These are phyloP conservation scores for Trematomus bernacchii DNA, from an alignment of 2,797 vertebrate species.

Conservation along the genomic window DNA sequence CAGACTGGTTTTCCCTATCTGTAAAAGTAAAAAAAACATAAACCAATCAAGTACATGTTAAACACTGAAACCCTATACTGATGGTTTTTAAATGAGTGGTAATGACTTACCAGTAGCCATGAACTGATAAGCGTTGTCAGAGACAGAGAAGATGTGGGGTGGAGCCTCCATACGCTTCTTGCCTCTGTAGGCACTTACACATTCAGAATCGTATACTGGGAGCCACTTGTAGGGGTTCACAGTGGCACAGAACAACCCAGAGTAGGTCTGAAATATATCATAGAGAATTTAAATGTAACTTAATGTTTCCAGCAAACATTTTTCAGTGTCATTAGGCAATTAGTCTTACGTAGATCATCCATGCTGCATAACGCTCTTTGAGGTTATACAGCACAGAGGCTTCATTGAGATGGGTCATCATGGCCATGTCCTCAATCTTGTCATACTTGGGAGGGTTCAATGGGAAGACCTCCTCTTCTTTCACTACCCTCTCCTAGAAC, in stretches of 20 bases:
- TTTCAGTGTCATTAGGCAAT: constrained; percentile 43
- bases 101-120: constrained; percentile 79
- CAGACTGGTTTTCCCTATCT: constrained; percentile 91
- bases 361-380: constrained; percentile 89
- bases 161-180: constrained; percentile 93
- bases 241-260: constrained; percentile 76
- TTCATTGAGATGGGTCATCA: constrained; percentile 85
- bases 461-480: constrained; percentile 84
- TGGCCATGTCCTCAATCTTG: constrained; percentile 85
- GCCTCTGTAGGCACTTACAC: constrained; percentile 88
- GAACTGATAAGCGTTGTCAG: constrained; percentile 91
- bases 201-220: constrained; percentile 87
- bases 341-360: constrained; percentile 87
- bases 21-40: constrained; percentile 10
- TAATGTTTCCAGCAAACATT: background rate
- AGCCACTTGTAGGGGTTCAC: constrained; percentile 88
- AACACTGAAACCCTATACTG: too few relatives aligned
- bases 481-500: constrained; percentile 84
- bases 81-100: background rate
- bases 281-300: background rate
- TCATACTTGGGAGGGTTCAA: constrained; percentile 84
- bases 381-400: constrained; percentile 88
- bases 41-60: too few relatives aligned
- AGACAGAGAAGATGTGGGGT: constrained; percentile 95
- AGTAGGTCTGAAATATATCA: constrained; percentile 84